Evolutionary conservation across 2,888 invertebrate genomes (phyloP).

Genomic region (Melanostoma scalare): DNA sequence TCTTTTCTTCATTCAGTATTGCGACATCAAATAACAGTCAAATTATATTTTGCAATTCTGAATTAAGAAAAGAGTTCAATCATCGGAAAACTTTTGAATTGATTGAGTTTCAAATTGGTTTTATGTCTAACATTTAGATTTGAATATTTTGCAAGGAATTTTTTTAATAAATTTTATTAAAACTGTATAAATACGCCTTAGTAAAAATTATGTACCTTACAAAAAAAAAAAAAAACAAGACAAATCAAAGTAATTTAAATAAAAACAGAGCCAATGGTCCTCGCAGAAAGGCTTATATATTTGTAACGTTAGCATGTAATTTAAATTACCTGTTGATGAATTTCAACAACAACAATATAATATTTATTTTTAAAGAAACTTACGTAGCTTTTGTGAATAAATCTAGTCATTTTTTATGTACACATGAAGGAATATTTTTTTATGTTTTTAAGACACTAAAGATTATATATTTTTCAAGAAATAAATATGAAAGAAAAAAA

Average conservation of each 20-base stretch:
- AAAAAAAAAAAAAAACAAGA: constrained; percentile 40
- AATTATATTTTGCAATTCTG: constrained; percentile 10
- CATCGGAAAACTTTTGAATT: constrained; percentile 43
- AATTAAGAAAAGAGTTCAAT: constrained; percentile 5
- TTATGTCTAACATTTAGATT: constrained; percentile 32
- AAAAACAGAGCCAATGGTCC: not conserved
- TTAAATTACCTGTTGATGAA: constrained; percentile 2
- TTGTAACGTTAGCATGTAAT: no score
- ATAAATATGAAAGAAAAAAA: constrained; percentile 32
- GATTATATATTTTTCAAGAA: constrained; percentile 60
- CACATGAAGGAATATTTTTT: constrained; percentile 12
- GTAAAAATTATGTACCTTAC: constrained; percentile 56
- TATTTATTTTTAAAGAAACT: constrained; percentile 7
- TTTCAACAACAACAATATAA: constrained; percentile 9
- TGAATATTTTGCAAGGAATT: constrained; percentile 15
- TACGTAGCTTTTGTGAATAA: constrained; percentile 48
- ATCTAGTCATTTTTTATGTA: constrained; percentile 65
- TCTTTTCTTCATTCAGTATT: not conserved
- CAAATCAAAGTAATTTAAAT: constrained; percentile 21
- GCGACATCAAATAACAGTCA: not conserved
- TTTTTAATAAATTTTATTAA: constrained; percentile 39
- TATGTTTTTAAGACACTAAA: constrained; percentile 54
- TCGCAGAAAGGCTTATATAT: no score
- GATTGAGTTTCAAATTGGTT: not conserved
- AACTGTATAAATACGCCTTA: constrained; percentile 62